These are phyloP conservation scores for Teleopsis dalmanni DNA, from an alignment of 1,140 invertebrate genomes.

Conservation along the genomic window DNA sequence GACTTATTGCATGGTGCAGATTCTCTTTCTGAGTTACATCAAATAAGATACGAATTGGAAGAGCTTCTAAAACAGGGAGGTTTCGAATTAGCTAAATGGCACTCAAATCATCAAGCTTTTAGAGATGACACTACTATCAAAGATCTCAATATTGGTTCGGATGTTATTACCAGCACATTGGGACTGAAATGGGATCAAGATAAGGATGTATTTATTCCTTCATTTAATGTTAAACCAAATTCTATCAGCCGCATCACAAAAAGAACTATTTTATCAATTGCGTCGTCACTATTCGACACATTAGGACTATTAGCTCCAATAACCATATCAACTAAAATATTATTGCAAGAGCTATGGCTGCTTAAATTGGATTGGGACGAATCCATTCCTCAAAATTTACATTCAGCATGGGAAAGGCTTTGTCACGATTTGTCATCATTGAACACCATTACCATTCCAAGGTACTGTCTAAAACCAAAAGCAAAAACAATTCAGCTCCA, in stretches of 20 bases:
- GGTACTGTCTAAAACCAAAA: background rate
- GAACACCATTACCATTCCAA: background rate
- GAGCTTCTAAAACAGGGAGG: conserved; percentile 6
- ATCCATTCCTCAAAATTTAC: conserved; percentile 16
- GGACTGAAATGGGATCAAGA: background rate
- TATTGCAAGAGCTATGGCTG: conserved; percentile 34
- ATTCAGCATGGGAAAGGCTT: conserved; percentile 17
- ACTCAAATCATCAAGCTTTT: conserved; percentile 5
- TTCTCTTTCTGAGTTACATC: background rate
- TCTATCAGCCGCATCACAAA: background rate
- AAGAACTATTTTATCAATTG: background rate
- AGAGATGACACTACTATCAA: background rate
- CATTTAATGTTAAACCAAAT: background rate
- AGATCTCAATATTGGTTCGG: background rate
- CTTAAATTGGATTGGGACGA: conserved; percentile 36
- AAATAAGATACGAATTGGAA: conserved; percentile 6
- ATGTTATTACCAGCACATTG: background rate
- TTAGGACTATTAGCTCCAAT: conserved; percentile 12
- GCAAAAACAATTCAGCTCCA: background rate
- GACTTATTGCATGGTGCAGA: conserved; percentile 8
- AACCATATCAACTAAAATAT: conserved; percentile 3
- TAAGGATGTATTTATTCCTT: background rate
- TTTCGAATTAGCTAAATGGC: conserved; percentile 3
- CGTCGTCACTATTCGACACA: conserved; percentile 3
- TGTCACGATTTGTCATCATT: conserved; percentile 7